Evolutionary conservation across 1,140 invertebrate genomes (phyloP).

Genomic region (Euglossa dilemma): DNA sequence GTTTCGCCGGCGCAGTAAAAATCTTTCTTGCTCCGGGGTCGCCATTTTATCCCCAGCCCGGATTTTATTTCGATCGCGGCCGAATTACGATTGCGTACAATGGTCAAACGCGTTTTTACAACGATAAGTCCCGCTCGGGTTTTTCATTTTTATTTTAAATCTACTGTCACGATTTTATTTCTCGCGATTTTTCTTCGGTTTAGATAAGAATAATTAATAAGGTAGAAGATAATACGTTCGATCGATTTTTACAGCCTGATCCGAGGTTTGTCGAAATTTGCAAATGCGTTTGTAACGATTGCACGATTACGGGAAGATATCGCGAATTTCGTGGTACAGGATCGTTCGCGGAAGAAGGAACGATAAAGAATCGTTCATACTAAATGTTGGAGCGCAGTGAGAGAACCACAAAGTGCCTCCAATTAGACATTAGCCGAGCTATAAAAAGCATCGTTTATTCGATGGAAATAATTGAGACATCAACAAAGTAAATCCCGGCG

Average conservation of each 20-base stretch:
- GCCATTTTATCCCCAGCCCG: background rate
- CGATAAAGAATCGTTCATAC: slow-evolving; percentile 25
- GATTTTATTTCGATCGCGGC: background rate
- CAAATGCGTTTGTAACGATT: too few species aligned
- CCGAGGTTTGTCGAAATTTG: too few species aligned
- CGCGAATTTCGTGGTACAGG: too few species aligned
- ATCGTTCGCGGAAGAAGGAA: background rate
- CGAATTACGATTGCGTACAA: background rate
- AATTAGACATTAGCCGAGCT: slow-evolving; percentile 51
- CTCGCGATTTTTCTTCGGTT: too few species aligned
- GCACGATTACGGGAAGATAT: background rate
- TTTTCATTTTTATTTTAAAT: too few species aligned
- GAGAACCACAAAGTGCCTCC: slow-evolving; percentile 36
- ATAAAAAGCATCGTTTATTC: slow-evolving; percentile 58
- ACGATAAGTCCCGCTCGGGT: too few species aligned
- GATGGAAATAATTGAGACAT: slow-evolving; percentile 57
- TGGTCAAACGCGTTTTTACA: background rate
- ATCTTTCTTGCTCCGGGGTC: background rate
- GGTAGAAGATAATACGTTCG: too few species aligned
- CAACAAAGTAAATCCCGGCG: slow-evolving; percentile 2
- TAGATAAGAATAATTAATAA: too few species aligned
- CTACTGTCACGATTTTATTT: too few species aligned
- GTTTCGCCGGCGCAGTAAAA: background rate
- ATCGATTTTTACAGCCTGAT: too few species aligned
- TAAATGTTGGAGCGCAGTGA: slow-evolving; percentile 19